A percentile compares a stretch with the other conserved stretches of the same genome.
Conservation (phyloP, 2,888 invertebrate genomes). For the Conistra vaccinii region DNA sequence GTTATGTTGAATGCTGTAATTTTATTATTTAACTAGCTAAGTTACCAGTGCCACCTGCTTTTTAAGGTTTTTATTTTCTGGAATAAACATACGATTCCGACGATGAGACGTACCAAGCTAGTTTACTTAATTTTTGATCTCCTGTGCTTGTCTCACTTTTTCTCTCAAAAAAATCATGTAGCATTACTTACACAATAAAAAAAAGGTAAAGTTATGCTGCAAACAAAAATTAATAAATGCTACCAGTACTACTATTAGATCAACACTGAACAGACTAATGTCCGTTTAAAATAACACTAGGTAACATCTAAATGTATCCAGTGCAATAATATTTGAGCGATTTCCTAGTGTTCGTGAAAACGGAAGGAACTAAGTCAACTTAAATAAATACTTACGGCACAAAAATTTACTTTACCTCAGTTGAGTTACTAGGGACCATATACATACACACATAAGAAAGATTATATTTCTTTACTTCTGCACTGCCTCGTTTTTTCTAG, state of each 20-base stretch:
- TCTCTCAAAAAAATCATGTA: too few relatives aligned
- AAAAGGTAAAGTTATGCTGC: neutral
- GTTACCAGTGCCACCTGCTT: too few relatives aligned
- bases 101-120: neutral
- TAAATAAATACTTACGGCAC: too few relatives aligned
- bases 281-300: neutral
- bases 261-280: neutral
- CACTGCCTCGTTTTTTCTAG: too few relatives aligned
- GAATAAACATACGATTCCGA: neutral
- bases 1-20: constrained; percentile 30
- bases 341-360: neutral
- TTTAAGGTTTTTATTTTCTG: neutral
- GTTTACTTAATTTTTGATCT: too few relatives aligned
- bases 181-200: too few relatives aligned
- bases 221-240: neutral
- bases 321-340: neutral
- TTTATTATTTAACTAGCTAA: constrained; percentile 4
- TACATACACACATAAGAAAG: too few relatives aligned
- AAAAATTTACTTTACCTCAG: neutral
- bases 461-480: too few relatives aligned
- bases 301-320: too few relatives aligned
- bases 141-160: too few relatives aligned
- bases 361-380: neutral
- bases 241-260: neutral
- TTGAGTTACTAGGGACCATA: neutral